Percentiles rank a stretch among this genome's conserved stretches.
These are phyloP conservation scores for Drosophila athabasca DNA, from an alignment of 1,140 invertebrate species.

Conservation along the genomic window DNA sequence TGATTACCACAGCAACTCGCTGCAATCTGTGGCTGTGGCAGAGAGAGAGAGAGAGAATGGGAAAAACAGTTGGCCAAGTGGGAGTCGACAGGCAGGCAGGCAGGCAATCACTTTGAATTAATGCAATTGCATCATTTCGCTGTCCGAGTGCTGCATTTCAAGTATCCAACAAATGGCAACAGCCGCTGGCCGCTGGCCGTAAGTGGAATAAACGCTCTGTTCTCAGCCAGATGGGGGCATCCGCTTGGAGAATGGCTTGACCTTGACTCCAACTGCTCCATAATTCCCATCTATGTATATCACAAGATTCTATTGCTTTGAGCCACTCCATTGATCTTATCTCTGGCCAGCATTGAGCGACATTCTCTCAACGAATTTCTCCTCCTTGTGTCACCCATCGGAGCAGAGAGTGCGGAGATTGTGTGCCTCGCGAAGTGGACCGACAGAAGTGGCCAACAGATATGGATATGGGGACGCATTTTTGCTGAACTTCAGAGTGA, in stretches of 20 bases:
- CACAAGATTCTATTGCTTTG: too few species aligned
- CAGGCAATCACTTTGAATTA: constrained; percentile 49
- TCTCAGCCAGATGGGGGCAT: constrained; percentile 10
- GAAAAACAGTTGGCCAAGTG: constrained; percentile 59
- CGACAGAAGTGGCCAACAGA: constrained; percentile 33
- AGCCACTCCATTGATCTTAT: too few species aligned
- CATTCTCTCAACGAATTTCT: constrained; percentile 35
- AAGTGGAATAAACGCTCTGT: constrained; percentile 31
- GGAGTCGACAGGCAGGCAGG: constrained; percentile 14
- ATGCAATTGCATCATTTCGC: constrained; percentile 55
- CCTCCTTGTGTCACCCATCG: constrained; percentile 27
- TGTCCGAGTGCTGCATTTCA: constrained; percentile 33
- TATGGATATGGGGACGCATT: constrained; percentile 40
- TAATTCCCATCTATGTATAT: not conserved
- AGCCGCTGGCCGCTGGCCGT: constrained; percentile 21
- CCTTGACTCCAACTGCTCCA: constrained; percentile 21
- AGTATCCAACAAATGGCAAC: constrained; percentile 28
- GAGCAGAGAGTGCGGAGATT: constrained; percentile 11
- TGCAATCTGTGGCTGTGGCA: not conserved
- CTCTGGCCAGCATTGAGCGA: too few species aligned
- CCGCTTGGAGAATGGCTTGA: constrained; percentile 23
- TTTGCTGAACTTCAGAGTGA: constrained; percentile 1
- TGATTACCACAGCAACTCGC: constrained; percentile 34
- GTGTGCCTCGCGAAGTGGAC: not conserved
- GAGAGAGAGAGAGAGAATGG: constrained; percentile 15